phyloP scores from a whole-genome alignment of 2,888 invertebrate genomes.

The Aethes cnicana region DNA sequence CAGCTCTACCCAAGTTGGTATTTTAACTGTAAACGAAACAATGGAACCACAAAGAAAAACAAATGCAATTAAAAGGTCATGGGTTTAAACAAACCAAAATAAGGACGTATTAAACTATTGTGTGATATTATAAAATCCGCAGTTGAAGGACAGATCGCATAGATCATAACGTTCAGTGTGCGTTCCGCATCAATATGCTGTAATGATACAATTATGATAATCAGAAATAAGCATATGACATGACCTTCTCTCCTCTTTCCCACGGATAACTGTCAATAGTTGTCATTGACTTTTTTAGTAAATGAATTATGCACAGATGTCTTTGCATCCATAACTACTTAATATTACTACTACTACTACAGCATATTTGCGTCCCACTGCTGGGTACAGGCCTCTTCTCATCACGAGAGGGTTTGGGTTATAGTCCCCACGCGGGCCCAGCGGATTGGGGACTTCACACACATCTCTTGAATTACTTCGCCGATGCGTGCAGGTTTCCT shows the following conservation, averaged over 20 bases:
- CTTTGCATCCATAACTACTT: too few species aligned
- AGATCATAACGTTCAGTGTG: constrained; percentile 1
- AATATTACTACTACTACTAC: too few species aligned
- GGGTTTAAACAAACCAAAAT: constrained; percentile 36
- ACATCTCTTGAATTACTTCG: too few species aligned
- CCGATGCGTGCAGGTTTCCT: too few species aligned
- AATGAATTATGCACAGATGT: too few species aligned
- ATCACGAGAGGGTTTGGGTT: too few species aligned
- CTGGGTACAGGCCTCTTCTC: too few species aligned
- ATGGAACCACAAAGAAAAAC: constrained; percentile 5
- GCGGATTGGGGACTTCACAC: too few species aligned
- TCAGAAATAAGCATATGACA: constrained; percentile 20
- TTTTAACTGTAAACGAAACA: background rate
- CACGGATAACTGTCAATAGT: background rate
- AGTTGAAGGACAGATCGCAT: constrained; percentile 36
- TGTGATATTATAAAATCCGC: constrained; percentile 39
- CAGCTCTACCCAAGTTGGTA: background rate
- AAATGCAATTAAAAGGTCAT: constrained; percentile 39
- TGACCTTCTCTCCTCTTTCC: constrained; percentile 4
- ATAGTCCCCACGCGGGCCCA: too few species aligned
- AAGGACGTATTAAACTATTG: constrained; percentile 22
- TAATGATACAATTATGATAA: constrained; percentile 27
- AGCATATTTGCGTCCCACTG: too few species aligned
- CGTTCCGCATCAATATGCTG: constrained; percentile 3
- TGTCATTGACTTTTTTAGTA: background rate